These are phyloP conservation scores for Lethenteron reissneri DNA, from an alignment of 2,113 vertebrate species.

Conservation along the genomic window DNA sequence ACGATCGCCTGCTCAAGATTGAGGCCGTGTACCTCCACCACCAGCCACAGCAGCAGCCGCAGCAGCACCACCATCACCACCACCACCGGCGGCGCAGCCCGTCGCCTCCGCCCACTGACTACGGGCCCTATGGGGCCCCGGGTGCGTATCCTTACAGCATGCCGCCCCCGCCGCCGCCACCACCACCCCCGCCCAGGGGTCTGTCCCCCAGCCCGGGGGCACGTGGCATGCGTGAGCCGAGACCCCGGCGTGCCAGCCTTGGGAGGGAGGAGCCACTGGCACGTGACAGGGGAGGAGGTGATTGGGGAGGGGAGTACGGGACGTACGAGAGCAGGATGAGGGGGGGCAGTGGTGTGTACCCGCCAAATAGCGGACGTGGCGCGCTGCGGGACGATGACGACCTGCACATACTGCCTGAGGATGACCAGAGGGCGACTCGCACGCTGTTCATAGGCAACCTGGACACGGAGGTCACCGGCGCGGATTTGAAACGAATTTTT, in stretches of 20 bases:
- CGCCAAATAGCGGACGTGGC: constrained; percentile 25
- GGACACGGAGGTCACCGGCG: constrained; percentile 70
- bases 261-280: constrained; percentile 64
- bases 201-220: constrained; percentile 34
- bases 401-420: constrained; percentile 51
- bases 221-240: constrained; percentile 67
- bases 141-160: constrained; percentile 23
- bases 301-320: constrained; percentile 25
- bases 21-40: constrained; percentile 53
- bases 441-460: constrained; percentile 86
- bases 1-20: constrained; percentile 71
- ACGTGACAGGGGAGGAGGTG: constrained; percentile 17
- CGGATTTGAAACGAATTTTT: constrained; percentile 58
- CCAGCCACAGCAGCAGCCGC: too few species aligned
- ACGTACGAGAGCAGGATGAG: constrained; percentile 49
- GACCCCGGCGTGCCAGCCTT: constrained; percentile 57
- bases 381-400: constrained; percentile 70
- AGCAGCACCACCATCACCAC: too few species aligned
- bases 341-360: background rate
- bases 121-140: constrained; percentile 24
- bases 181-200: constrained; percentile 29
- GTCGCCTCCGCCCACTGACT: constrained; percentile 17
- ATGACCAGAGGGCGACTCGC: constrained; percentile 78
- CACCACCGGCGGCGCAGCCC: constrained; percentile 29
- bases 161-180: constrained; percentile 23